Evolutionary conservation across 2,797 vertebrate genomes (phyloP).

Genomic region (Cetoscarus ocellatus): DNA sequence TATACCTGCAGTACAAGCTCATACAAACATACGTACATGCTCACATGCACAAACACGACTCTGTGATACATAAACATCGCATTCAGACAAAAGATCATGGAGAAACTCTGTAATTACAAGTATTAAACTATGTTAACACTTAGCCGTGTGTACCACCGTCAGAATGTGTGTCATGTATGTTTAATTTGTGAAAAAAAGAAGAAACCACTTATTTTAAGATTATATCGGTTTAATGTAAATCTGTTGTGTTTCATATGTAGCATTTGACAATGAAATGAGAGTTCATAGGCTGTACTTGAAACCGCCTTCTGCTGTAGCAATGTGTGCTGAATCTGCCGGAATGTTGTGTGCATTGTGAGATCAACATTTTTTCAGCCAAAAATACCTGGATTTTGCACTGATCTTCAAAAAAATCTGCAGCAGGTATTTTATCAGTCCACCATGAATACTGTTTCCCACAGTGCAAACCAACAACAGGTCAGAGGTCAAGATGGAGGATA

Average conservation of each 20-base stretch:
- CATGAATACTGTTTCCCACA: too few species aligned
- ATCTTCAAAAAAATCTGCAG: too few species aligned
- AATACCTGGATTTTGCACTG: too few species aligned
- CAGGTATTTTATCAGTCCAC: too few species aligned
- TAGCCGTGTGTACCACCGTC: slow-evolving; percentile 72
- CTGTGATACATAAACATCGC: slow-evolving; percentile 30
- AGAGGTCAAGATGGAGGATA: too few species aligned
- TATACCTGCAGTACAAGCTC: slow-evolving; percentile 67
- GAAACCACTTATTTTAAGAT: slow-evolving; percentile 64
- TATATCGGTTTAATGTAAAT: slow-evolving; percentile 69
- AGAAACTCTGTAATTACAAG: slow-evolving; percentile 74
- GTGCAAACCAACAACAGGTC: too few species aligned
- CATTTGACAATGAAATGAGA: slow-evolving; percentile 61
- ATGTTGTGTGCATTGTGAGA: too few species aligned
- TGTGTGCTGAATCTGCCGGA: too few species aligned
- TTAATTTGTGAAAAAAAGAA: slow-evolving; percentile 76
- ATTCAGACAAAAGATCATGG: slow-evolving; percentile 41
- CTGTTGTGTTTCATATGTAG: slow-evolving; percentile 74
- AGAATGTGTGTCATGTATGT: slow-evolving; percentile 73
- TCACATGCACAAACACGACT: slow-evolving; percentile 20
- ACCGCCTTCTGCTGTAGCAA: too few species aligned
- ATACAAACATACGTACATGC: slow-evolving; percentile 41
- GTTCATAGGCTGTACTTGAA: too few species aligned
- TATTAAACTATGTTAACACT: slow-evolving; percentile 79
- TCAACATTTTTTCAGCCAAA: too few species aligned